Percentiles rank a stretch among this genome's conserved stretches.
phyloP scores from a whole-genome alignment of 2,888 invertebrate species.

The Drosophila limbata region DNA sequence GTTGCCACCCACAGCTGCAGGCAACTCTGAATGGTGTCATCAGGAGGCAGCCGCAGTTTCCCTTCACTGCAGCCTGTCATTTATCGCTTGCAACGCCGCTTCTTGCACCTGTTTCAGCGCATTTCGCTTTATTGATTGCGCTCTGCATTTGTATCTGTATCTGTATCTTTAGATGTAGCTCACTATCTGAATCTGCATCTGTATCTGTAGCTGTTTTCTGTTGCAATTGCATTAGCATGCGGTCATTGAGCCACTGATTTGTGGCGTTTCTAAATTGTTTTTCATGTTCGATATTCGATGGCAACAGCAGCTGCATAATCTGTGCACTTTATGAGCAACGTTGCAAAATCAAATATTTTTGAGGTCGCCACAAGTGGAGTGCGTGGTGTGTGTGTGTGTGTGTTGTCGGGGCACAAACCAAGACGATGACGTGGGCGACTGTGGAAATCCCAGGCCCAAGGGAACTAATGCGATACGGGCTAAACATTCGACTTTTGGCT shows the following conservation, averaged over 20 bases:
- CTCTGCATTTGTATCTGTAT: conserved; percentile 11
- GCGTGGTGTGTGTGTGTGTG: conserved; percentile 27
- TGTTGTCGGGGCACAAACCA: conserved; percentile 8
- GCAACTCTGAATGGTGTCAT: conserved; percentile 70
- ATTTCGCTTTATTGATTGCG: conserved; percentile 74
- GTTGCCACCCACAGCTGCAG: conserved; percentile 78
- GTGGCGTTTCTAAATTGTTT: conserved; percentile 79
- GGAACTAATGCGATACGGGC: conserved; percentile 35
- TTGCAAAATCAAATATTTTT: conserved; percentile 43
- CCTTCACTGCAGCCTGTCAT: conserved; percentile 68
- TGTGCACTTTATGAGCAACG: conserved; percentile 67
- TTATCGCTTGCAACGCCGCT: conserved; percentile 29
- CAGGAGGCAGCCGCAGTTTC: conserved; percentile 57
- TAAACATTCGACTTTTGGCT: conserved; percentile 10
- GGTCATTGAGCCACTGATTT: conserved; percentile 79
- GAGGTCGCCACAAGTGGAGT: conserved; percentile 35
- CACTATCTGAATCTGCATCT: not conserved
- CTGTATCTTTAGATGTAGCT: not conserved
- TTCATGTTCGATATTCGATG: conserved; percentile 63
- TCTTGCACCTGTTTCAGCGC: conserved; percentile 75
- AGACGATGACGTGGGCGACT: conserved; percentile 43
- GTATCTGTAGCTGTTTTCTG: conserved; percentile 21
- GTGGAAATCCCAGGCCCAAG: conserved; percentile 27
- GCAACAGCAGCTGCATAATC: conserved; percentile 70
- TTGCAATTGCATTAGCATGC: conserved; percentile 65